These are phyloP conservation scores for Prochilodus magdalenae DNA, from an alignment of 2,113 vertebrate genomes.

Conservation along the genomic window DNA sequence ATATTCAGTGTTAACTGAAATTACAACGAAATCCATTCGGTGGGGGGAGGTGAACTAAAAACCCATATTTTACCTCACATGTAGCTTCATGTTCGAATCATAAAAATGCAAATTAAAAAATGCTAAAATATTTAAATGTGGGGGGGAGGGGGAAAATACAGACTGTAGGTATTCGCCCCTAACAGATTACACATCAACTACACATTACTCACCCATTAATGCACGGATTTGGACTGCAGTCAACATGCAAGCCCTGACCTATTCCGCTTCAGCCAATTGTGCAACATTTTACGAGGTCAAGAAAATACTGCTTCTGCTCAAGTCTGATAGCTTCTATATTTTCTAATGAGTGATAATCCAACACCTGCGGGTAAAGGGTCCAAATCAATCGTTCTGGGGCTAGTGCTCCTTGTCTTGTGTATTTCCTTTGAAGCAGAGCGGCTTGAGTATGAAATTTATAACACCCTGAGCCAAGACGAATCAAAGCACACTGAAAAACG, in stretches of 20 bases:
- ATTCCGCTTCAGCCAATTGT: background rate
- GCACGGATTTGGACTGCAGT: background rate
- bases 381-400: background rate
- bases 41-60: background rate
- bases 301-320: background rate
- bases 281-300: background rate
- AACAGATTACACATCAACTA: background rate
- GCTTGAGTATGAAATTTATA: background rate
- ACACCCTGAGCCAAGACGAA: constrained; percentile 19
- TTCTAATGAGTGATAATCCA: background rate
- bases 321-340: background rate
- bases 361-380: background rate
- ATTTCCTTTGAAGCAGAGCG: background rate
- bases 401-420: background rate
- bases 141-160: background rate
- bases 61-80: background rate
- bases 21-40: background rate
- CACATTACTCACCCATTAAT: background rate
- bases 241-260: background rate
- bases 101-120: constrained; percentile 37
- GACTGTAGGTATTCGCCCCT: background rate
- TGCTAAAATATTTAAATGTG: background rate
- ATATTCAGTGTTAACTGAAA: background rate
- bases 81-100: background rate
- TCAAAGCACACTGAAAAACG: background rate